These are phyloP conservation scores for Limnothrissa miodon DNA, from an alignment of 2,113 vertebrate genomes.

Conservation along the genomic window DNA sequence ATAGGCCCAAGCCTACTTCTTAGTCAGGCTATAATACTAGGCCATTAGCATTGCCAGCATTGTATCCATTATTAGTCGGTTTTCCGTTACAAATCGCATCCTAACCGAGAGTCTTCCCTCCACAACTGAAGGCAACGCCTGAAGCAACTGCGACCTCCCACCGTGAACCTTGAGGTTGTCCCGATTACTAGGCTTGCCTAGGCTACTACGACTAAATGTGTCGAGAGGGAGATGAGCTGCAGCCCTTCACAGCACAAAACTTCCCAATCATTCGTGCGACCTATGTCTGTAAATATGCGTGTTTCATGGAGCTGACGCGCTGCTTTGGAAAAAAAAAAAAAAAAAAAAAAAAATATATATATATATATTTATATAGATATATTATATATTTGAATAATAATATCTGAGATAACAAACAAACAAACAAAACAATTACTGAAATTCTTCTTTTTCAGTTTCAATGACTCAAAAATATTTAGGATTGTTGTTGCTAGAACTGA, in stretches of 20 bases:
- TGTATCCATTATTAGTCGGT: slow-evolving; percentile 63
- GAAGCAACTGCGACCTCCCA: slow-evolving; percentile 71
- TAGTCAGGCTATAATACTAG: slow-evolving; percentile 24
- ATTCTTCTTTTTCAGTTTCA: no score
- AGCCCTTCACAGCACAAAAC: background rate
- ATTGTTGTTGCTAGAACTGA: no score
- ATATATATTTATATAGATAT: no score
- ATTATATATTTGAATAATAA: no score
- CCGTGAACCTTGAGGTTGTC: slow-evolving; percentile 57
- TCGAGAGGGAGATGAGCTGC: background rate
- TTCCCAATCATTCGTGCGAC: no score
- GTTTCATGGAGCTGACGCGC: no score
- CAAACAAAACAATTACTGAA: no score
- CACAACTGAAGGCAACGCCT: slow-evolving; percentile 60
- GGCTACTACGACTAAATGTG: slow-evolving; percentile 41
- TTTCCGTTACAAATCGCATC: slow-evolving; percentile 74
- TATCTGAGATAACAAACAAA: no score
- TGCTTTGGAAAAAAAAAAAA: no score
- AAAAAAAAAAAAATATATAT: no score
- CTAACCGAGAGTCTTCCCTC: slow-evolving; percentile 61
- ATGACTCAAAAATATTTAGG: no score
- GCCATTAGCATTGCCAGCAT: slow-evolving; percentile 76
- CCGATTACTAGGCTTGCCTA: slow-evolving; percentile 18
- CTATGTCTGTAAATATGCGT: no score
- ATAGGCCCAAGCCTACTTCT: slow-evolving; percentile 39